These are phyloP conservation scores for Yponomeuta sedellus DNA, from an alignment of 2,888 invertebrate genomes.

Conservation along the genomic window DNA sequence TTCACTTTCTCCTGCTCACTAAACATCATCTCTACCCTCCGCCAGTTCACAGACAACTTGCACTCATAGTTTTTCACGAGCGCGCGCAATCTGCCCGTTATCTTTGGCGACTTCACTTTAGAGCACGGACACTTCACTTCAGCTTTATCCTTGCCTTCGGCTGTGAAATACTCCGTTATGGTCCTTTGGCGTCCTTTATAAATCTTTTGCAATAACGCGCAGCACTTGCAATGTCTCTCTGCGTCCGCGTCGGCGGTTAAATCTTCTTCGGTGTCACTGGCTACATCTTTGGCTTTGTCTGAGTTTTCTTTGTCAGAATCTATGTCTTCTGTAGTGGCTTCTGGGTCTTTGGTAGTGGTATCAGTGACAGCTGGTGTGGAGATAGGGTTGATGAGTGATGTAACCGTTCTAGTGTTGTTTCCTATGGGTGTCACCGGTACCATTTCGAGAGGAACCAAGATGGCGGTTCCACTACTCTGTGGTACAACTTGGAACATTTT, in stretches of 20 bases:
- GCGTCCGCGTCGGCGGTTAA: background rate
- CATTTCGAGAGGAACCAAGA: constrained; percentile 36
- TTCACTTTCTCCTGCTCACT: background rate
- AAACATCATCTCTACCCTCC: background rate
- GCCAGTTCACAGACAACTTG: background rate
- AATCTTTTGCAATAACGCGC: constrained; percentile 42
- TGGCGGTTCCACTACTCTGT: constrained; percentile 34
- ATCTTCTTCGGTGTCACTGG: background rate
- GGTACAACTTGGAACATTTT: constrained; percentile 34
- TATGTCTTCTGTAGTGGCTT: constrained; percentile 8
- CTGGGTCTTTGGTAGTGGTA: constrained; percentile 17
- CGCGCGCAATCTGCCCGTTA: constrained; percentile 48
- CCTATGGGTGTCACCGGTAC: constrained; percentile 4
- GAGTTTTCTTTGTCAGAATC: constrained; percentile 15
- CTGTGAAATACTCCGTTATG: constrained; percentile 52
- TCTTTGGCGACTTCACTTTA: constrained; percentile 35
- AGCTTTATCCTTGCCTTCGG: constrained; percentile 21
- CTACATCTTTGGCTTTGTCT: background rate
- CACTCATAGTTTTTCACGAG: constrained; percentile 31
- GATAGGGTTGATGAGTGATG: constrained; percentile 27
- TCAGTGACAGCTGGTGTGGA: constrained; percentile 11
- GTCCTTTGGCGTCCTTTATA: constrained; percentile 38
- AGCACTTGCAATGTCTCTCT: constrained; percentile 49
- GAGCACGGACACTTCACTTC: constrained; percentile 41
- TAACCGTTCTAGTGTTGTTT: constrained; percentile 23